Conservation (phyloP, 1,140 invertebrate species). For the Wasmannia auropunctata region DNA sequence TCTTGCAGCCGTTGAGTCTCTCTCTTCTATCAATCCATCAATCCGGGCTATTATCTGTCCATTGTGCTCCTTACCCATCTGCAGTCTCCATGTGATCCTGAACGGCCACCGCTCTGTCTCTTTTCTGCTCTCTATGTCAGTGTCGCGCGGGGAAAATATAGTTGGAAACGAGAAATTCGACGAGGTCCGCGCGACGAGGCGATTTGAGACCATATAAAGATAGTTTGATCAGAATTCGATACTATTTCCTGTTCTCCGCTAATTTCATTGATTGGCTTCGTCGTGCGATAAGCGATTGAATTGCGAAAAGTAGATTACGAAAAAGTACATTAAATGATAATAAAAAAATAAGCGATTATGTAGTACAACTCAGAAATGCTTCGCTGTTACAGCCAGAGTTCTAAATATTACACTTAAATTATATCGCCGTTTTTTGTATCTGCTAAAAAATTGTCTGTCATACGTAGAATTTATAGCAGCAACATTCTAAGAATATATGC, state of each 20-base stretch:
- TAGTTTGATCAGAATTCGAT: background rate
- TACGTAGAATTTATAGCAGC: too few relatives aligned
- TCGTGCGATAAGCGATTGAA: background rate
- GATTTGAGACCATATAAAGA: background rate
- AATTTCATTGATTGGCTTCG: background rate
- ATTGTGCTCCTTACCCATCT: conserved; percentile 29
- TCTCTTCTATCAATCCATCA: background rate
- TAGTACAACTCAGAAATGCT: background rate
- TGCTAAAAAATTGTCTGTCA: too few relatives aligned
- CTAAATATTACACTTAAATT: too few relatives aligned
- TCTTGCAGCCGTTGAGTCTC: background rate
- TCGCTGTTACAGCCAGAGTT: too few relatives aligned
- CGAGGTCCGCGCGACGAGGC: background rate
- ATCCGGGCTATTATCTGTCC: conserved; percentile 13
- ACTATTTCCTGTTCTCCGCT: background rate
- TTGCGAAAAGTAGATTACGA: background rate
- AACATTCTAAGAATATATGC: too few relatives aligned
- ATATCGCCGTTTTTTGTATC: too few relatives aligned
- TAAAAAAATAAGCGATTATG: background rate
- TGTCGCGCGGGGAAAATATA: background rate
- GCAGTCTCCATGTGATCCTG: background rate
- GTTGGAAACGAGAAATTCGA: conserved; percentile 8
- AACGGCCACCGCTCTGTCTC: background rate
- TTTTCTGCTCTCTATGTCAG: background rate
- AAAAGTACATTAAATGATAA: too few relatives aligned